phyloP scores from a whole-genome alignment of 2,113 vertebrate genomes.

The Corythaixoides concolor region DNA sequence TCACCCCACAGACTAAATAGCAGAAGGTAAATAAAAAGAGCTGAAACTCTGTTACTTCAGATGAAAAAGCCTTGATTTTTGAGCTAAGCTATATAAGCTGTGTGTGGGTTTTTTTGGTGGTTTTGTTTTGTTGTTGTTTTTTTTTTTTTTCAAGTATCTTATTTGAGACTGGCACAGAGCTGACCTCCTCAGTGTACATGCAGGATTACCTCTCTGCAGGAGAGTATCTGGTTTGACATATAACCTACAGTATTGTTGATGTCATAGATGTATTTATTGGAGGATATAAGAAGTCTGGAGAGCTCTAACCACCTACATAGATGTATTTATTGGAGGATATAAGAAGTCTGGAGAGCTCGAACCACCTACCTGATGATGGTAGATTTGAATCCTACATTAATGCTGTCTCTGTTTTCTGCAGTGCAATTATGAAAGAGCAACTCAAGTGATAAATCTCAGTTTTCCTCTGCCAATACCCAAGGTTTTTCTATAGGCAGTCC shows the following conservation, averaged over 20 bases:
- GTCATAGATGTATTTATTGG: neutral
- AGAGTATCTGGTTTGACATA: neutral
- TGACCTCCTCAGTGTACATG: fast-evolving
- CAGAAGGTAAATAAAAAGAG: neutral
- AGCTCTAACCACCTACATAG: neutral
- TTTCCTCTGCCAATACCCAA: neutral
- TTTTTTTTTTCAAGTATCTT: neutral
- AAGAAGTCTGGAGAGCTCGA: neutral
- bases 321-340: neutral
- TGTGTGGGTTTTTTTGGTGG: neutral
- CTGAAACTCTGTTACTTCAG: neutral
- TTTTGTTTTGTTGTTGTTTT: neutral
- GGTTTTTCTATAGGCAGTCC: neutral
- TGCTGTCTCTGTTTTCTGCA: neutral
- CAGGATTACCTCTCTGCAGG: neutral
- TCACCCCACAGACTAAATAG: neutral
- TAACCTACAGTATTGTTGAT: neutral
- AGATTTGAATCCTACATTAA: neutral
- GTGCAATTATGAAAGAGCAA: neutral
- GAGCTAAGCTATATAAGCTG: neutral
- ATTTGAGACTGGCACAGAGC: neutral
- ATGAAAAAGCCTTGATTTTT: neutral
- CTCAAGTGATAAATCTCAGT: neutral
- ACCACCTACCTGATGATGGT: neutral
- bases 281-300: neutral